Evolutionary conservation across 1,140 invertebrate genomes (phyloP), one percentile per base, ranked within the genome.

Genomic region (Mesaphorura yosii): DNA sequence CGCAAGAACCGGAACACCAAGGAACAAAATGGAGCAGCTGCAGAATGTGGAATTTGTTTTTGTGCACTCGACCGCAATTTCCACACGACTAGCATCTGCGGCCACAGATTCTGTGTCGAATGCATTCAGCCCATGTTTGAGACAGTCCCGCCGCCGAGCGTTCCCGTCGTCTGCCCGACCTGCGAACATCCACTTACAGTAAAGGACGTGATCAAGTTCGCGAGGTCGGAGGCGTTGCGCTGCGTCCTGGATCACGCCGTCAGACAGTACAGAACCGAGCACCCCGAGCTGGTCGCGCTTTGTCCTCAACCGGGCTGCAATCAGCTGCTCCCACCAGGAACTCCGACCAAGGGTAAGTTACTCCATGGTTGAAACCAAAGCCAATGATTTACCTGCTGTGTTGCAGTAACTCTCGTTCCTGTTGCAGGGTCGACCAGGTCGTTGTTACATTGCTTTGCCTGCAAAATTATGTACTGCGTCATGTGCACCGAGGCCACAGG

Each of bases 381-480:
- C 12, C 17, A 12, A 37, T 12, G 17, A 37, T 12, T 37, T 12
- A 12, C 17, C 34, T 37, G 12, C 12, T 37, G 12, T 37, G 17
- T 37, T 37, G 12, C 34, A 37, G 12, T 12, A 12, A 12, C 34
- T 12, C 34, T 37, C 17, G 14, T 19, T 44, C 19, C 19, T 44
- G 14, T n/a, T 34, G 50, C 17, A 44, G 42, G 19, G 2, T 6
- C 25, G 25, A 45, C 19, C n/a, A 45, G 51, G 2, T 31, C 38
- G 15, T 53, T 53, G 37, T 7, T 47, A 14, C 48, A 47, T n/a
- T 53, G 51, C 12, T 29, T 47, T 23, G 51, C 46, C 23, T 53
- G 51, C 14, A 34, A 47, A 20, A 20, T 37, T 1, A 53, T 45
- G 6, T 53, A 47, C 26, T 53, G 51, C 44, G 12, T 53, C 0